Base-by-base conservation (phyloP, 2,888 invertebrate species). In the Ischnura elegans region DNA sequence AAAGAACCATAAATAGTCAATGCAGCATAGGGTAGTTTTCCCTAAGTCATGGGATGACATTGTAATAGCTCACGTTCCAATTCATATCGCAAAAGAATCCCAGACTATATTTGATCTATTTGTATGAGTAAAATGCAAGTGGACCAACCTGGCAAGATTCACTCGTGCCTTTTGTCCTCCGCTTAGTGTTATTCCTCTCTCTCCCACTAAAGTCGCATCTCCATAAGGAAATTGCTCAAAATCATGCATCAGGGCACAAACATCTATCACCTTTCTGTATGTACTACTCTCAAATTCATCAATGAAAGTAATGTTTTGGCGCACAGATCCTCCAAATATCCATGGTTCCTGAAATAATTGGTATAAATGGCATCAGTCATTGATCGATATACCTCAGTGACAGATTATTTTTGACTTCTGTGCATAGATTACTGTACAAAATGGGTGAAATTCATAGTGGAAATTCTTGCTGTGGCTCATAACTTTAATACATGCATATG, bases 101-200 rank as follows among this genome's bases (percentile, higher is more conserved):
- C n/a, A n/a, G n/a, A n/a, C n/a, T n/a, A n/a, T n/a, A n/a, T n/a
- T n/a, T n/a, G 16, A 47, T 47, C 8, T 47, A 47, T 47, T 47
- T 47, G 6, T 10, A 47, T 6, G 47, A 47, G 16, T 10, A 47
- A 1, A 76, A 13, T 36, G 36, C 4, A 87, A 19, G n/a, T 21
- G 8, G 21, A 45, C 36, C 95, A 96, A 96, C 95, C 96, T 96
- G 0, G 98, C 98, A 84, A 98, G 96, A 95, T 98, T 98, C 45
- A 99, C 97, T 94, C 98, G 97, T 0, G 98, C 98, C 95, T 97
- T 97, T 96, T 98, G 98, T 16, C 98, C 98, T 16, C 98, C 98
- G 84, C 98, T 98, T 21, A 99, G 96, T 8, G 98, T 97, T 0
- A 97, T 97, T 21, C 98, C 98, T 87, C 98, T 97, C 95, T 98